Evolutionary conservation across 1,140 invertebrate genomes (phyloP).

Genomic region (Pogonomyrmex barbatus): DNA sequence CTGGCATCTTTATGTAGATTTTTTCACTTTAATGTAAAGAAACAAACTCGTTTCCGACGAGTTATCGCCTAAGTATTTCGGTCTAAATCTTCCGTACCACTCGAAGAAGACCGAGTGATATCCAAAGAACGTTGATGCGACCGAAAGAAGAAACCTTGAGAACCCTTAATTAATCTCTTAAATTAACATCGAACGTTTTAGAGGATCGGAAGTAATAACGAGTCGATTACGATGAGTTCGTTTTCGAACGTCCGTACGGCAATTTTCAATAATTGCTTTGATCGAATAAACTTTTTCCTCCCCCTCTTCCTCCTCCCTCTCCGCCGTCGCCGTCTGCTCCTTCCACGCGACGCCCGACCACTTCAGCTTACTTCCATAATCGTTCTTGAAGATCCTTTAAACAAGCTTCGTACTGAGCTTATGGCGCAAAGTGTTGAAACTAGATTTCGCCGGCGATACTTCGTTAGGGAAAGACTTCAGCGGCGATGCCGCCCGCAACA

Average conservation of each 20-base stretch:
- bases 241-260: slow-evolving; percentile 52
- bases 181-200: slow-evolving; percentile 50
- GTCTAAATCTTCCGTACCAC: neutral
- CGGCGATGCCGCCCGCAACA: slow-evolving; percentile 65
- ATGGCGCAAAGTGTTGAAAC: slow-evolving; percentile 65
- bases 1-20: neutral
- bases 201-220: slow-evolving; percentile 47
- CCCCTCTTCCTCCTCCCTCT: neutral
- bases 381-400: slow-evolving; percentile 46
- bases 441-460: slow-evolving; percentile 64
- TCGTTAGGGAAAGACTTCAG: slow-evolving; percentile 67
- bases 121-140: slow-evolving; percentile 2
- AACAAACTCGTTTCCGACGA: neutral
- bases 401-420: slow-evolving; percentile 65
- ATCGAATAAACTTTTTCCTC: slow-evolving; percentile 52
- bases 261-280: slow-evolving; percentile 65
- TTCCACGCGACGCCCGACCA: slow-evolving; percentile 13
- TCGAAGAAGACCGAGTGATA: slow-evolving; percentile 15
- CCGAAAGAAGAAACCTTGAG: slow-evolving; percentile 45
- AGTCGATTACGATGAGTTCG: slow-evolving; percentile 57
- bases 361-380: slow-evolving; percentile 67
- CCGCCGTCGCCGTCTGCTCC: neutral
- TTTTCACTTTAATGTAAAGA: neutral
- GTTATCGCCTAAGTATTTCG: neutral
- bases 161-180: slow-evolving; percentile 55